These are phyloP conservation scores for Sceliomorpha sp. DNA, from an alignment of 2,888 invertebrate genomes.

Conservation along the genomic window DNA sequence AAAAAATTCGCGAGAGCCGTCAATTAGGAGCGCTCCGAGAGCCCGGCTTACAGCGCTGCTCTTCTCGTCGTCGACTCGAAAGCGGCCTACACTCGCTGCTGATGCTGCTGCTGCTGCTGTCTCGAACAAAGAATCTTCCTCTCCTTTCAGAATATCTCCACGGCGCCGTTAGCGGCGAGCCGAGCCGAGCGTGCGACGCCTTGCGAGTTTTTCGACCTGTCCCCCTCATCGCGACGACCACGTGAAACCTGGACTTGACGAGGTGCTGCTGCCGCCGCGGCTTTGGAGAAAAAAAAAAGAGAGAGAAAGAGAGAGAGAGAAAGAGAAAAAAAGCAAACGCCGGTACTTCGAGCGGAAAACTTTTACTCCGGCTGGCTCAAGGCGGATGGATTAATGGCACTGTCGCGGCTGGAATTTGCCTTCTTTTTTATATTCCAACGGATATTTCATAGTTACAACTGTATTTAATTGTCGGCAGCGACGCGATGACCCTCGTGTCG, in stretches of 20 bases:
- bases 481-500: too few species aligned
- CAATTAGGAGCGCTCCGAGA: conserved; percentile 72
- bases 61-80: conserved; percentile 64
- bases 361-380: conserved; percentile 22
- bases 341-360: conserved; percentile 50
- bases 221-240: conserved; percentile 43
- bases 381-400: conserved; percentile 50
- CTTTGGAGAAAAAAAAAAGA: conserved; percentile 21
- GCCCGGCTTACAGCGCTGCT: conserved; percentile 45
- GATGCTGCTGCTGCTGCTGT: conserved; percentile 53
- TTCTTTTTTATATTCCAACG: conserved; percentile 38
- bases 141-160: conserved; percentile 39
- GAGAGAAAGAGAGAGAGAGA: neutral
- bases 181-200: conserved; percentile 34
- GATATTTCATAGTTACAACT: conserved; percentile 43
- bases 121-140: conserved; percentile 56
- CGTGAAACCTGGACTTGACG: conserved; percentile 50
- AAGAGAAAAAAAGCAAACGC: conserved; percentile 28
- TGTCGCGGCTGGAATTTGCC: conserved; percentile 47
- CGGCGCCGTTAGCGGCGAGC: conserved; percentile 37
- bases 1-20: conserved; percentile 75
- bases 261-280: conserved; percentile 37
- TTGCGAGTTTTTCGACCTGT: conserved; percentile 50
- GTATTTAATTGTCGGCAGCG: conserved; percentile 47
- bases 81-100: conserved; percentile 69